Conservation (phyloP, 2,888 invertebrate species). For the Romanomermis culicivorax region DNA sequence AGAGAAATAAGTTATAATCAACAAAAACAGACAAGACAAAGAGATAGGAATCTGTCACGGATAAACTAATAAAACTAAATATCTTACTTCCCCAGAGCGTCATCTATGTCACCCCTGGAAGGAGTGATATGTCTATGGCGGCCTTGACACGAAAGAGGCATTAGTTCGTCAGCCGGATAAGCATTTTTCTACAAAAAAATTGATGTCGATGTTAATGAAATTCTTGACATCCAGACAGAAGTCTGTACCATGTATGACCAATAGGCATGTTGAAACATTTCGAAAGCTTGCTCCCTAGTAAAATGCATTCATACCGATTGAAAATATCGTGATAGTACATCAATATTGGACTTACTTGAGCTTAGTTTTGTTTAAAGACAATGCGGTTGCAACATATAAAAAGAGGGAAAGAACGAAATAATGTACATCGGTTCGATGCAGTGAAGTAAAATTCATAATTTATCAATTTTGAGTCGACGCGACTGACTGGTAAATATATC, state of each 20-base stretch:
- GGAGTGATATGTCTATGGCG: slow-evolving; percentile 69
- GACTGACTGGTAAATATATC: too few species aligned
- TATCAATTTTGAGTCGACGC: background rate
- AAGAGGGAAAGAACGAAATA: background rate
- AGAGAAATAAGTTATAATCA: background rate
- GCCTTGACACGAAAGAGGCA: slow-evolving; percentile 86
- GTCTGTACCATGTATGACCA: slow-evolving; percentile 61
- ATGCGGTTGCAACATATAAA: background rate
- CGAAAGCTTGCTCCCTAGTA: slow-evolving; percentile 59
- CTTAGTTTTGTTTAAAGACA: background rate
- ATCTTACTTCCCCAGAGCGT: slow-evolving; percentile 70
- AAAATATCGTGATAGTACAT: background rate
- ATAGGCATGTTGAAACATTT: slow-evolving; percentile 93
- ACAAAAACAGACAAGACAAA: slow-evolving; percentile 1
- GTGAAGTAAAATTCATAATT: background rate
- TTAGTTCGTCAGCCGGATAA: slow-evolving; percentile 90
- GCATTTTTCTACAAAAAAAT: slow-evolving; percentile 41
- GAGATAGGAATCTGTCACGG: background rate
- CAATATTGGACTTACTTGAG: background rate
- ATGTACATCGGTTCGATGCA: background rate
- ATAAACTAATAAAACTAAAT: background rate
- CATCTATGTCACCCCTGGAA: slow-evolving; percentile 83
- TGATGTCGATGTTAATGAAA: background rate
- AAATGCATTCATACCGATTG: background rate
- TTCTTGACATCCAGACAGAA: background rate